phyloP scores from a whole-genome alignment of 2,797 vertebrate genomes.

The Harpagifer antarcticus region DNA sequence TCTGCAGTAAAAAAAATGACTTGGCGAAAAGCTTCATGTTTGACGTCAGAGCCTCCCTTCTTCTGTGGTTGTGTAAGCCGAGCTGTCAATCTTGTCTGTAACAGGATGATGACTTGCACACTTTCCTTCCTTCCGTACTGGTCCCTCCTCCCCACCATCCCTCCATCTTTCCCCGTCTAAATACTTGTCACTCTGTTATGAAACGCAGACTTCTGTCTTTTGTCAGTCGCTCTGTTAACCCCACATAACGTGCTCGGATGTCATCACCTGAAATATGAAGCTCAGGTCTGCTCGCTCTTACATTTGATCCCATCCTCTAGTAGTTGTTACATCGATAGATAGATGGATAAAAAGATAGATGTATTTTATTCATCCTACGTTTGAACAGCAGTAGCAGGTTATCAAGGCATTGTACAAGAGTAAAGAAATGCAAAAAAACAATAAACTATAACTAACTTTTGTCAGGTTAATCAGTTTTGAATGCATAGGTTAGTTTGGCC shows the following conservation, averaged over 20 bases:
- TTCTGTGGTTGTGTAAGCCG: conserved; percentile 54
- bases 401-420: too few relatives aligned
- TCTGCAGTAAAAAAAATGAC: background rate
- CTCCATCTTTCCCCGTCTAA: conserved; percentile 58
- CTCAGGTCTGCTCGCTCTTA: conserved; percentile 4
- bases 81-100: conserved; percentile 53
- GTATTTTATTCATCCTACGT: too few relatives aligned
- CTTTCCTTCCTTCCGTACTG: conserved; percentile 54
- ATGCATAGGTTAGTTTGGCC: too few relatives aligned
- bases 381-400: too few relatives aligned
- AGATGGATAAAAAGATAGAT: too few relatives aligned
- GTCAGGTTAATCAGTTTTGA: too few relatives aligned
- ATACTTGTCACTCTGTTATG: conserved; percentile 67
- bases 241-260: conserved; percentile 24
- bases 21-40: conserved; percentile 13
- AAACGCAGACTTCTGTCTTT: conserved; percentile 58
- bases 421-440: too few relatives aligned
- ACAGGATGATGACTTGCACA: conserved; percentile 68
- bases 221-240: conserved; percentile 34
- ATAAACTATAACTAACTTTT: too few relatives aligned
- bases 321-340: too few relatives aligned
- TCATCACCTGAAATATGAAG: conserved; percentile 23
- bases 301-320: conserved; percentile 8
- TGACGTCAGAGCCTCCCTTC: conserved; percentile 33
- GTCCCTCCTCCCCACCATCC: conserved; percentile 33